Base-by-base conservation (phyloP, 2,888 invertebrate genomes). In the Zeuzera pyrina region DNA sequence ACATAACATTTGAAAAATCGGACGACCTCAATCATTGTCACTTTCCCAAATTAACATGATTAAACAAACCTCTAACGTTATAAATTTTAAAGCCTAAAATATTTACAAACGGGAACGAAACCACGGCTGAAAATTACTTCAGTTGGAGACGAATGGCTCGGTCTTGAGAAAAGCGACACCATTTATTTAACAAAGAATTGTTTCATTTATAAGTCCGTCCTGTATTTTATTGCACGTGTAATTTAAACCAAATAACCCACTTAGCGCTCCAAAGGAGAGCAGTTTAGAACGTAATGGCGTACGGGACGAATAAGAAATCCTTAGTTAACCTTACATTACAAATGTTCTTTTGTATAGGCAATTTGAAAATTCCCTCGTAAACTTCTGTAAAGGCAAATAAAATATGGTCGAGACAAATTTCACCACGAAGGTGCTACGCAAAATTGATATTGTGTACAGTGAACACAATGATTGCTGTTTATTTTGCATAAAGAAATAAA, bases 221-320 rank as follows among this genome's bases (percentile, higher is more conserved):
- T 37, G 41, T 41, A 39, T 43, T 51, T 51, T 48, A 53, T 50
- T 49, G 43, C 36, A 41, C 37, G 38, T 43, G 49, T 47, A 44
- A 51, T 53, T 49, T 45, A 42, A 46, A 39, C 35, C 13, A 36
- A 52, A 49, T 42, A 48, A 42, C 43, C 39, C 42, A 41, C 43
- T 47, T 39, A 51, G 33, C 35, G 41, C 21, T 30, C 30, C 38
- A 44, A 39, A 46, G 42, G n/a, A 38, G 22, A 21, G 27, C 28
- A 43, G 43, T 51, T 57, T 43, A 43, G 42, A 27, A 24, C 30
- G 47, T 54, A 61, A 62, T 58, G 53, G 48, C 52, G 48, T 47
- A 45, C 40, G 44, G 49, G 46, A 52, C 54, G 55, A 60, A 57
- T 54, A 57, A 58, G 49, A 52, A 57, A 55, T 52, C 41, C n/a